Base-by-base conservation (phyloP, 1,140 invertebrate species). In the Euwallacea fornicatus region DNA sequence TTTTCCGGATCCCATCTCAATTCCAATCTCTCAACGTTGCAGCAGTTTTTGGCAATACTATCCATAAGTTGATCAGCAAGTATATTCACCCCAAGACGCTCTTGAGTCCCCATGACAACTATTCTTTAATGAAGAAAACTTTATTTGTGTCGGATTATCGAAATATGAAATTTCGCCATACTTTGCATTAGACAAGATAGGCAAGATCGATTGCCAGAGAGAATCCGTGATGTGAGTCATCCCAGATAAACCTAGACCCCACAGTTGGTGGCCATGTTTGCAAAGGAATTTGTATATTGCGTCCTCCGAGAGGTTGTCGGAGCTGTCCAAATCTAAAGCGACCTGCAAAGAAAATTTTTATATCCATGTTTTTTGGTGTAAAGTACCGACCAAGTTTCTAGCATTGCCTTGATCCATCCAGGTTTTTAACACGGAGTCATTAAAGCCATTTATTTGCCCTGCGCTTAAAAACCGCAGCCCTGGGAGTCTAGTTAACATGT, bases 141-240 rank as follows among this genome's bases (percentile, higher is more conserved):
- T 33, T 33, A 33, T 4, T 33, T 33, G 1, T 33, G 1, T 33
- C 21, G 21, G 21, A 4, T 33, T 33, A 33, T 33, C 21, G 21
- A 2, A 2, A 33, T 33, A 33, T 33, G 21, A 33, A 33, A 33
- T 33, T 33, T 33, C 4, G 13, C 75, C 83, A 84, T 80, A 98
- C 96, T 91, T 96, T 72, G 94, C 91, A 81, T 97, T 97, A 62
- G 88, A 92, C 7, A 99, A 83, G 67, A 94, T 89, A 0, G 95
- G 93, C 58, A 99, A 84, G 43, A 97, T 91, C 74, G 92, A 91
- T 81, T 94, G 92, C 95, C 97, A 98, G 56, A 99, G 89, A 79
- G 96, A 94, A 84, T 99, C 98, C 0, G 96, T 97, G 74, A 99
- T 93, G 80, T 99, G 97, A 0, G 96, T 91, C 91, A 99, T 99